Conservation (phyloP, 2,797 vertebrate species). For the Cryptoblepharus egeriae region DNA sequence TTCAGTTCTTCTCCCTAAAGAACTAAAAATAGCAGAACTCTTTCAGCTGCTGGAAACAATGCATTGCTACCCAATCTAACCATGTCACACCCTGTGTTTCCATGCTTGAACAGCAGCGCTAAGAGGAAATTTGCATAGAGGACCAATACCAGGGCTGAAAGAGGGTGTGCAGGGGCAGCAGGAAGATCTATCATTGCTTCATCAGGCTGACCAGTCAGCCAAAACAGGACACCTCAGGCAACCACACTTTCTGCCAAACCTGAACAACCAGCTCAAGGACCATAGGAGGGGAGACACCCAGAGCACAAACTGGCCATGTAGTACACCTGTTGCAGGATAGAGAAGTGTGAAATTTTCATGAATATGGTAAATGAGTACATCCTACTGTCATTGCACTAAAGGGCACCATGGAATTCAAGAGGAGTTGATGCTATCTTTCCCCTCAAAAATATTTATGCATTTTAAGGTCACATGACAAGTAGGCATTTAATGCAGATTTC, state of each 20-base stretch:
- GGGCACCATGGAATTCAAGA: background rate
- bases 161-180: background rate
- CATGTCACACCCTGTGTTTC: background rate
- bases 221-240: background rate
- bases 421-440: background rate
- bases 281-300: background rate
- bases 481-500: background rate
- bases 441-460: background rate
- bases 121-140: background rate
- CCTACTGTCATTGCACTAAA: conserved; percentile 13
- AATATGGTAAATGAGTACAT: conserved; percentile 11
- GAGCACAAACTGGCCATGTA: background rate
- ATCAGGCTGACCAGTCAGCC: background rate
- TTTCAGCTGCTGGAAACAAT: conserved; percentile 1
- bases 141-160: background rate
- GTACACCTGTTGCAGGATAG: background rate
- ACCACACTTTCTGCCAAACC: background rate
- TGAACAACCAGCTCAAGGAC: background rate
- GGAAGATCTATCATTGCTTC: background rate
- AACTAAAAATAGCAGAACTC: background rate
- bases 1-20: background rate
- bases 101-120: background rate
- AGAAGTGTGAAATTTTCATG: background rate
- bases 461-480: background rate
- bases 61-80: conserved; percentile 4